phyloP scores from a whole-genome alignment of 2,797 vertebrate genomes.

The Chromis chromis region DNA sequence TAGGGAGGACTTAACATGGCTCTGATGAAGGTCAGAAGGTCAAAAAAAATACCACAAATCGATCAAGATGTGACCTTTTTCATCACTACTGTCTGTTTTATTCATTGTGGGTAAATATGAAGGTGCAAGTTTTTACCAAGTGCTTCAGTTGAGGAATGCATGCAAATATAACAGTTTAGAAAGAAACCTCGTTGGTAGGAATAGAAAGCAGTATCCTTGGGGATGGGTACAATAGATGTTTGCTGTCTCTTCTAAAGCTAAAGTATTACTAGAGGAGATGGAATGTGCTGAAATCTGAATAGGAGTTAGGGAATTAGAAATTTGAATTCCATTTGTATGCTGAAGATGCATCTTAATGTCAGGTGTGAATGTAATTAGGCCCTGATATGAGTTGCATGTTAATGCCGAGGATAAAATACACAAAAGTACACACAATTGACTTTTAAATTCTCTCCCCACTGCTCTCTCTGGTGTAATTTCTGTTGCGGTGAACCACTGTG shows the following conservation, averaged over 20 bases:
- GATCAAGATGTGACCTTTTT: not conserved
- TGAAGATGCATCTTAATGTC: slow-evolving; percentile 40
- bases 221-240: slow-evolving; percentile 5
- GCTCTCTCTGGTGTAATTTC: slow-evolving; percentile 26
- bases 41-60: not conserved
- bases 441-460: slow-evolving; percentile 44
- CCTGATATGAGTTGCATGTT: slow-evolving; percentile 38
- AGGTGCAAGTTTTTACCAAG: not conserved
- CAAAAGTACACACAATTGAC: slow-evolving; percentile 47
- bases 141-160: not conserved
- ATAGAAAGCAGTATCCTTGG: not conserved
- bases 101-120: not conserved
- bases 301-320: slow-evolving; percentile 4
- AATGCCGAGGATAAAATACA: slow-evolving; percentile 42
- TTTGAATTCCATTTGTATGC: slow-evolving; percentile 49
- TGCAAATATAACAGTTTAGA: slow-evolving; percentile 2
- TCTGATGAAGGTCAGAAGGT: not conserved
- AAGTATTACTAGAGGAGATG: slow-evolving; percentile 12
- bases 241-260: slow-evolving; percentile 16
- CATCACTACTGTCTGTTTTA: not conserved
- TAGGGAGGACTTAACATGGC: not conserved
- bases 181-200: not conserved
- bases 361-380: slow-evolving; percentile 57
- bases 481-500: slow-evolving; percentile 2
- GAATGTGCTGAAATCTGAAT: slow-evolving; percentile 9